Conservation (phyloP, 2,797 vertebrate genomes). For the Falco biarmicus region DNA sequence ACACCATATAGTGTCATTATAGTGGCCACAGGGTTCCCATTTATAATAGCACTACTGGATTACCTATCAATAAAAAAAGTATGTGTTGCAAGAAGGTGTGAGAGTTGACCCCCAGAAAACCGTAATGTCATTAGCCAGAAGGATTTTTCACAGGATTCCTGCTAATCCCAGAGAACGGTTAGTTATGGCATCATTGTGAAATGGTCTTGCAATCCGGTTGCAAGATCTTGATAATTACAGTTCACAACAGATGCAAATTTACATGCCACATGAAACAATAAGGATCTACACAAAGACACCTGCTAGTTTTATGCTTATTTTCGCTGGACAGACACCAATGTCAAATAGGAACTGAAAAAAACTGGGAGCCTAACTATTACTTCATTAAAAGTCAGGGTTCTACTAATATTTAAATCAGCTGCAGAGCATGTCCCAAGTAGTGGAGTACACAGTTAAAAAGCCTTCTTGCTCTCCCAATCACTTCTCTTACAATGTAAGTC, state of each 20-base stretch:
- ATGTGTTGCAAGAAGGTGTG: background rate
- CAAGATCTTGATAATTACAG: background rate
- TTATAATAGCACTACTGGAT: background rate
- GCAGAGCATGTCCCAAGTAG: background rate
- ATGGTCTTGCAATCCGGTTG: background rate
- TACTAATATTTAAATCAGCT: background rate
- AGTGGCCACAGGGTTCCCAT: background rate
- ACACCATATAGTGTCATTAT: background rate
- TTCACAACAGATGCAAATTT: background rate
- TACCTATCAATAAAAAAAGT: background rate
- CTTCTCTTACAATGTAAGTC: background rate
- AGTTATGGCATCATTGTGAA: background rate
- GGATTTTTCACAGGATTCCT: conserved; percentile 1
- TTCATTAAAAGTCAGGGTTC: background rate
- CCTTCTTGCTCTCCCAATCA: background rate
- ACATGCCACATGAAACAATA: background rate
- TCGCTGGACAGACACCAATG: background rate
- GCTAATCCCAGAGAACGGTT: background rate
- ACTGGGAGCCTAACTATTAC: background rate
- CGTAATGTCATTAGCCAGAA: background rate
- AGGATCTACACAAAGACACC: background rate
- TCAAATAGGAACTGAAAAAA: background rate
- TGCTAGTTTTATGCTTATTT: background rate
- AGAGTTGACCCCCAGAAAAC: background rate
- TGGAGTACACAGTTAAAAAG: background rate